These are phyloP conservation scores for Amiota communis DNA, from an alignment of 2,888 invertebrate genomes.

Conservation along the genomic window DNA sequence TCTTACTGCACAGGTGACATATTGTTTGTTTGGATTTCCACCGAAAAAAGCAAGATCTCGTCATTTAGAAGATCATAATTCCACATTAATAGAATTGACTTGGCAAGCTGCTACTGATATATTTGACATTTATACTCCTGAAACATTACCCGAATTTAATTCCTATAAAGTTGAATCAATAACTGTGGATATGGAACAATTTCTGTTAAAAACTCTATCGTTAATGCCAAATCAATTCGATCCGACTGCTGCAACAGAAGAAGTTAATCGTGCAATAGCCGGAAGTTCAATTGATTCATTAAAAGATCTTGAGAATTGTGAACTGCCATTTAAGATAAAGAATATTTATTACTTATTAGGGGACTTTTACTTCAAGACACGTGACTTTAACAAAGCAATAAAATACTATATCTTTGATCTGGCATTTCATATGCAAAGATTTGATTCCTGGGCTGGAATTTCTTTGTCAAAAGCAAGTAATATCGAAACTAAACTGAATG, in stretches of 20 bases:
- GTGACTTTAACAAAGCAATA: slow-evolving; percentile 82
- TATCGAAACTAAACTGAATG: slow-evolving; percentile 86
- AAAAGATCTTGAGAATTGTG: slow-evolving; percentile 73
- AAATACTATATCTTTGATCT: slow-evolving; percentile 89
- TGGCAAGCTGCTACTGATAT: slow-evolving; percentile 84
- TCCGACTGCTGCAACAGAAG: slow-evolving; percentile 77
- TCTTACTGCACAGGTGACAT: slow-evolving; percentile 74
- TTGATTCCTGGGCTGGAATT: slow-evolving; percentile 95
- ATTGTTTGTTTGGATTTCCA: slow-evolving; percentile 89
- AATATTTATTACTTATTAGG: slow-evolving; percentile 92
- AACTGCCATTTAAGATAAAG: slow-evolving; percentile 78
- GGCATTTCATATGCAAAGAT: slow-evolving; percentile 83
- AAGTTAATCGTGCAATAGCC: slow-evolving; percentile 80
- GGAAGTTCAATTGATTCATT: slow-evolving; percentile 77
- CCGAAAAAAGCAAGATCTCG: slow-evolving; percentile 78
- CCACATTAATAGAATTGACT: slow-evolving; percentile 79
- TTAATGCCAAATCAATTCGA: slow-evolving; percentile 81
- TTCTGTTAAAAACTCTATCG: slow-evolving; percentile 81
- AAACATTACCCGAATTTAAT: slow-evolving; percentile 86
- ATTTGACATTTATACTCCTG: slow-evolving; percentile 87
- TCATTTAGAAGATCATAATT: slow-evolving; percentile 78
- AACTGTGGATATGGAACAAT: slow-evolving; percentile 84
- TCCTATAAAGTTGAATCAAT: slow-evolving; percentile 83
- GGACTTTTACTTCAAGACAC: slow-evolving; percentile 93
- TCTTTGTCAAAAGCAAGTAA: slow-evolving; percentile 85